Conservation (phyloP, 2,113 vertebrate genomes). For the Ammospiza nelsoni region DNA sequence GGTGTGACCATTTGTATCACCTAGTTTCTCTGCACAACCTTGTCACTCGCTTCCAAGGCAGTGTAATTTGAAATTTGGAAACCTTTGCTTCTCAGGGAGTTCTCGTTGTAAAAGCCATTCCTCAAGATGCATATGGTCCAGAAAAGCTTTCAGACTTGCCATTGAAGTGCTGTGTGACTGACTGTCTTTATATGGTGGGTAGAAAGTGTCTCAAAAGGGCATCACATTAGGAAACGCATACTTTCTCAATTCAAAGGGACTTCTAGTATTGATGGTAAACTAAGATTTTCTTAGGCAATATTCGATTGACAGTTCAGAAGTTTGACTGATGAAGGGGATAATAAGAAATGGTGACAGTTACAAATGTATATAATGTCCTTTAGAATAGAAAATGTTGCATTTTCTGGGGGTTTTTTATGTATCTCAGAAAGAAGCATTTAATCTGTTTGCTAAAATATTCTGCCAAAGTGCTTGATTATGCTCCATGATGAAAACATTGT, state of each 20-base stretch:
- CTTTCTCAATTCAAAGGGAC: neutral
- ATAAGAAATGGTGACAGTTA: neutral
- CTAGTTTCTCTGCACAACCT: neutral
- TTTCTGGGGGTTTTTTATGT: neutral
- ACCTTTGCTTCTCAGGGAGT: neutral
- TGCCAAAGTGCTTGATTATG: neutral
- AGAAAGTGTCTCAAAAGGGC: neutral
- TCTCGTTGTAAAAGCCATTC: neutral
- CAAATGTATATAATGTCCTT: neutral
- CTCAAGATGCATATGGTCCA: accelerated
- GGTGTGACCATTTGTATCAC: neutral
- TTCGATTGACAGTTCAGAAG: neutral
- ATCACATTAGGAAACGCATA: neutral
- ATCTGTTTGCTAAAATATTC: neutral
- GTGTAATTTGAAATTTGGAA: neutral
- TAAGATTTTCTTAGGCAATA: neutral
- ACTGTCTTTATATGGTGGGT: neutral
- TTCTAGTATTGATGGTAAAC: neutral
- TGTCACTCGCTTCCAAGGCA: neutral
- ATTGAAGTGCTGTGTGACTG: neutral
- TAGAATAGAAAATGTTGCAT: neutral
- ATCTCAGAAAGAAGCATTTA: neutral
- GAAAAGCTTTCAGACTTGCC: neutral
- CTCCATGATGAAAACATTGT: neutral
- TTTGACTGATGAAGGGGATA: neutral